phyloP scores from a whole-genome alignment of 2,888 invertebrate species.

The Dastarcus helophoroides region DNA sequence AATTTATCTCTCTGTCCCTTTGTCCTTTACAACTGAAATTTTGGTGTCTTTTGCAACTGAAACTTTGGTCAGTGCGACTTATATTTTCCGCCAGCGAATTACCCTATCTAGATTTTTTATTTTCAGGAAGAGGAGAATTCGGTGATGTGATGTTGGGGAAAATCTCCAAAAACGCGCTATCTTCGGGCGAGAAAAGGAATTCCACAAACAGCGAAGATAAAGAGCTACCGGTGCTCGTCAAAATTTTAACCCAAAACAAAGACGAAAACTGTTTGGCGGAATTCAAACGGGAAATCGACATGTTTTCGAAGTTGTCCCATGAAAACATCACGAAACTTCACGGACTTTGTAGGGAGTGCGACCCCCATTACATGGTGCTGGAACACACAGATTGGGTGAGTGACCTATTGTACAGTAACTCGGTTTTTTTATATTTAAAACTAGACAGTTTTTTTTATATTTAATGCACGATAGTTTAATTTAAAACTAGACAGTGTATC shows the following conservation, averaged over 20 bases:
- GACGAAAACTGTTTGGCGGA: constrained; percentile 70
- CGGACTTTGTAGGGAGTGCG: constrained; percentile 71
- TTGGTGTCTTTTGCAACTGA: no score
- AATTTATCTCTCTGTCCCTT: no score
- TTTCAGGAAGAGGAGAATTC: constrained; percentile 75
- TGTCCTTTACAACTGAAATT: no score
- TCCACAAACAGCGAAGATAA: constrained; percentile 31
- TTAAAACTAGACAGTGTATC: no score
- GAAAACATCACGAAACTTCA: constrained; percentile 67
- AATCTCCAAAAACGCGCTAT: constrained; percentile 25
- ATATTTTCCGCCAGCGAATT: no score
- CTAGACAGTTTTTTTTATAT: no score
- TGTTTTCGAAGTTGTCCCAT: constrained; percentile 74
- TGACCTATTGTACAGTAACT: no score
- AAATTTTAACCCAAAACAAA: constrained; percentile 62
- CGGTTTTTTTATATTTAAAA: no score
- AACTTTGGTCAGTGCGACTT: no score
- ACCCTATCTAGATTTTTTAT: not conserved
- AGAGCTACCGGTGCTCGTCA: constrained; percentile 54
- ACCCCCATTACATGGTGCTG: constrained; percentile 79
- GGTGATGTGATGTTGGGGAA: constrained; percentile 81
- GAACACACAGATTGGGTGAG: constrained; percentile 90
- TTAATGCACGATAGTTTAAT: no score
- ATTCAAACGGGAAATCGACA: constrained; percentile 79
- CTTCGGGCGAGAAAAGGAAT: constrained; percentile 23